Base-by-base conservation (phyloP, 2,888 invertebrate genomes). In the Eudasyphora cyanicolor region DNA sequence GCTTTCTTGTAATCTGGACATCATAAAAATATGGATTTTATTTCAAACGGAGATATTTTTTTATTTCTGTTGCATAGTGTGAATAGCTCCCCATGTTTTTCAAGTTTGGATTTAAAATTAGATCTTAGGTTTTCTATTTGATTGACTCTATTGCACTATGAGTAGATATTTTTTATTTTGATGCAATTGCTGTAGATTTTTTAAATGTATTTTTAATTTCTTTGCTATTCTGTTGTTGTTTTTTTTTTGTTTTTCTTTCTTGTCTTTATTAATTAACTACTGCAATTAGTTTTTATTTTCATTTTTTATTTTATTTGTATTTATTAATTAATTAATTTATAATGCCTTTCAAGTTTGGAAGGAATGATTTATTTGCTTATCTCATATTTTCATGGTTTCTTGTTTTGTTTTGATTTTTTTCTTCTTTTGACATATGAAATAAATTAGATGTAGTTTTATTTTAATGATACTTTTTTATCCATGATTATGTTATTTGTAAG, bases 281-380 rank as follows among this genome's bases (percentile, higher is more conserved):
- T 62, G 32, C 8, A n/a, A n/a, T n/a, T n/a, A n/a, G 21, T 82
- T 51, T 70, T n/a, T 51, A 62, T 32, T 38, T 78, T 10, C 27
- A 62, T 69, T 45, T 42, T 7, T 67, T 54, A 10, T 6, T 54
- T 24, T 51, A 51, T 67, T 42, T 17, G 21, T 45, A 10, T 45
- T 70, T 35, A 14, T 42, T 14, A n/a, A 45, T 49, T 71, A 71
- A 32, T 60, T n/a, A n/a, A n/a, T n/a, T n/a, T 42, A 21, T 82
- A 79, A 81, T 85, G 82, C 82, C 82, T 86, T 77, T 80, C 70
- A 85, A 74, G 42, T 67, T 79, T 85, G 86, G 85, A 86, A 85
- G 86, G 86, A 86, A 86, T 85, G 85, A 80, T 85, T 85, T 78
- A 7, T 76, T 73, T 27, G n/a, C 21, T 67, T 67, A 27, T 38